Evolutionary conservation across 2,797 vertebrate species (phyloP).

Genomic region (Pteropus rufus): DNA sequence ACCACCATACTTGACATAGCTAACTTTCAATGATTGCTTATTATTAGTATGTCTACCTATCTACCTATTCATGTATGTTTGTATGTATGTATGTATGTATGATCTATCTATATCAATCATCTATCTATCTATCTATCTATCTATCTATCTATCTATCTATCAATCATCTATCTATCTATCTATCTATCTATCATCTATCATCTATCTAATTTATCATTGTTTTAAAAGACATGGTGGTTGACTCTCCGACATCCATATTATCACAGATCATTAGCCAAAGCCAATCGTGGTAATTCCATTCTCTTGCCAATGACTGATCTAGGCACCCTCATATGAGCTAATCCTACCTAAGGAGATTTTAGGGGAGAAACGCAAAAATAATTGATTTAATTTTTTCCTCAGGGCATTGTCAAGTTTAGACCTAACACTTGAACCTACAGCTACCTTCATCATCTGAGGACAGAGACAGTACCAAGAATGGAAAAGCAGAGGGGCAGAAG

Average conservation of each 20-base stretch:
- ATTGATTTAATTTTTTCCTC: background rate
- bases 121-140: background rate
- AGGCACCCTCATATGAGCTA: background rate
- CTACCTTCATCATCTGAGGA: background rate
- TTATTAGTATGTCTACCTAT: background rate
- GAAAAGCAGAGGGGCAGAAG: background rate
- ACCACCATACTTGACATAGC: background rate
- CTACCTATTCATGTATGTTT: no score
- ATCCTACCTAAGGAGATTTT: background rate
- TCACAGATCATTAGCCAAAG: background rate
- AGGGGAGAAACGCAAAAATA: background rate
- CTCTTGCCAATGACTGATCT: background rate
- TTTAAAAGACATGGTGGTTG: background rate
- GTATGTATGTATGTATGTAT: no score
- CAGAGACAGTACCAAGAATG: background rate
- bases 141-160: background rate
- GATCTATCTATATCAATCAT: background rate
- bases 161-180: no score
- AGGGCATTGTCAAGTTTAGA: background rate
- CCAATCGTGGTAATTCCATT: background rate
- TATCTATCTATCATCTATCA: background rate
- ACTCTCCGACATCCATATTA: background rate
- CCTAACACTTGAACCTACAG: background rate
- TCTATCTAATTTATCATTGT: background rate
- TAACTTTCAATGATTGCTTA: background rate